Evolutionary conservation across 1,140 invertebrate species (phyloP), one percentile per base, ranked within the genome.

Genomic region (Lasaia peninsularis): DNA sequence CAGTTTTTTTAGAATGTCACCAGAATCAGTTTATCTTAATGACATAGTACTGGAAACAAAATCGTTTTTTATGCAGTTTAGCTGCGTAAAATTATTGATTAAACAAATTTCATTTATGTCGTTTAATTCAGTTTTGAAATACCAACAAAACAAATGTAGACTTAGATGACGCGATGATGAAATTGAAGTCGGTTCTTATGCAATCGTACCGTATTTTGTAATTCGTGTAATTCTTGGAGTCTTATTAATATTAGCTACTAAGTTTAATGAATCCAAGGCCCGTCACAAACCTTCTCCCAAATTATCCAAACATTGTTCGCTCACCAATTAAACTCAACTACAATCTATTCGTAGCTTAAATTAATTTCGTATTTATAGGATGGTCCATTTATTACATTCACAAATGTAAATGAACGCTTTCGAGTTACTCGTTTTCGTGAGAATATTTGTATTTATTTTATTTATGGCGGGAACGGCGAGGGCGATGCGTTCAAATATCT

Each of bases 361-460:
- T 82, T 78, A 82, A 79, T 78, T 82, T 80, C 65, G 78, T 80
- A 78, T 84, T 85, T 74, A 77, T 72, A 76, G 70, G 75, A 83
- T 88, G 80, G 73, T 73, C 79, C 80, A 85, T 88, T 88, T 88
- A 88, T 88, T 82, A 86, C 83, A 86, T 86, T 80, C 81, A 80
- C 77, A 81, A 86, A 86, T 82, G 80, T 86, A 85, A 88, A 88
- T 84, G 80, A 82, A 88, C 80, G 83, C 75, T 82, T 83, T 80
- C 75, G 78, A 78, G 73, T 78, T 86, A 82, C 82, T 75, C 80
- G 78, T 75, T 86, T 86, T 86, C 86, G 86, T 88, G 83, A 88
- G 82, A 88, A 86, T 86, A 88, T 88, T 84, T 84, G 78, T 88
- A 86, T 86, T 88, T 88, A 86, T 86, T 88, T 88, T 88, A 88